Evolutionary conservation across 2,797 vertebrate species (phyloP).

Genomic region (Todus mexicanus): DNA sequence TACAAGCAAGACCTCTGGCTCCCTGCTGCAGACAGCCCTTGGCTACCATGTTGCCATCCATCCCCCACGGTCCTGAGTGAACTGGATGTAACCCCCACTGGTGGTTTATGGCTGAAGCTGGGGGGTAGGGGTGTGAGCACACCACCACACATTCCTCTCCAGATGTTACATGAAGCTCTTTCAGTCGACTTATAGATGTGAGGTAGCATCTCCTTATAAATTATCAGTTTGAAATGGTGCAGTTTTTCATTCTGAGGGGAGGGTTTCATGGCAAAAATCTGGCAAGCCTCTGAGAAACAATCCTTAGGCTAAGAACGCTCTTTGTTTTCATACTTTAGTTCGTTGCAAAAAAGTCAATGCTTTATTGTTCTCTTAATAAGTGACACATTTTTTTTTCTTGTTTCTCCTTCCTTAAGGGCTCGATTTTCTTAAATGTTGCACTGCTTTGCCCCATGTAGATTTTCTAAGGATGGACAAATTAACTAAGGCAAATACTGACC

Average conservation of each 20-base stretch:
- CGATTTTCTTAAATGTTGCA: not conserved
- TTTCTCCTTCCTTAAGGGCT: not conserved
- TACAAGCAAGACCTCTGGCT: not conserved
- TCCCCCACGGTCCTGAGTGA: no score
- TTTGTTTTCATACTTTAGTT: not conserved
- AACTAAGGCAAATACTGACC: not conserved
- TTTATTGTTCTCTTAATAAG: not conserved
- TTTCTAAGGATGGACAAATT: not conserved
- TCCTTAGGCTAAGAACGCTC: not conserved
- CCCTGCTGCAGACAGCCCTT: not conserved
- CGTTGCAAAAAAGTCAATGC: not conserved
- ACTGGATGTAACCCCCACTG: no score
- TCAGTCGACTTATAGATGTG: not conserved
- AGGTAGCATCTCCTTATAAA: not conserved
- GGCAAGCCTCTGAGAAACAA: not conserved
- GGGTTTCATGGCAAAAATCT: not conserved
- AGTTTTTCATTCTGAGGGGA: not conserved
- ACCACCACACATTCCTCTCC: not conserved
- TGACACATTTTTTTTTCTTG: not conserved
- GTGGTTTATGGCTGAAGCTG: not conserved
- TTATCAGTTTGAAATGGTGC: not conserved
- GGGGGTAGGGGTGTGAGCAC: no score
- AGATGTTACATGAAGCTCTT: not conserved
- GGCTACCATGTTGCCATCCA: not conserved
- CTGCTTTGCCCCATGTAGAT: not conserved